Conservation (phyloP, 1,140 invertebrate species). For the Carposina sasakii region DNA sequence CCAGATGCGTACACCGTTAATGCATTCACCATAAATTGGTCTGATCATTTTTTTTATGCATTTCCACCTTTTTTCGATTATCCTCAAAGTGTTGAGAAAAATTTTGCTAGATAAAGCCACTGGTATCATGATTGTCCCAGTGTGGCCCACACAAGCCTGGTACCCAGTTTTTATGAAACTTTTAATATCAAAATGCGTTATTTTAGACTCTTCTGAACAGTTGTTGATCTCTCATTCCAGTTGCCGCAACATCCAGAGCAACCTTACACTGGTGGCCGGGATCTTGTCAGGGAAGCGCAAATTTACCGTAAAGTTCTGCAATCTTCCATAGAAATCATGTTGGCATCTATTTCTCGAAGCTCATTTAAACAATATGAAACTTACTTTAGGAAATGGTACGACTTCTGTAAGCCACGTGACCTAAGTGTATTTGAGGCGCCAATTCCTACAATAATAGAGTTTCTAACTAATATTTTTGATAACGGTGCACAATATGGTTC, state of each 20-base stretch:
- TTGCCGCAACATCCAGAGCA: constrained; percentile 5
- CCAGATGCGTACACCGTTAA: constrained; percentile 14
- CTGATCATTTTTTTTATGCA: background rate
- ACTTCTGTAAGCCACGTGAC: constrained; percentile 2
- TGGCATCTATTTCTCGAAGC: background rate
- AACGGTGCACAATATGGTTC: constrained; percentile 19
- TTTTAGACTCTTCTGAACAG: background rate
- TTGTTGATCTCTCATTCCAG: constrained; percentile 13
- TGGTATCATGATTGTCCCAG: constrained; percentile 21
- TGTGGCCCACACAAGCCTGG: constrained; percentile 9
- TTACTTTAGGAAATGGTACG: constrained; percentile 4
- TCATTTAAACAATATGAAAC: constrained; percentile 5
- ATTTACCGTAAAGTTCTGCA: background rate
- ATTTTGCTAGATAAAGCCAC: constrained; percentile 14
- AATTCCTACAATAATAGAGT: background rate
- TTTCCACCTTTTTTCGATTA: constrained; percentile 14
- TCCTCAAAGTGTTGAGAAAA: constrained; percentile 2
- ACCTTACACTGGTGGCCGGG: constrained; percentile 21
- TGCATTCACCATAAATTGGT: constrained; percentile 6
- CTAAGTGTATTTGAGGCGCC: background rate
- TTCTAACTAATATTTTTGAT: constrained; percentile 1
- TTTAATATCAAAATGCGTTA: background rate
- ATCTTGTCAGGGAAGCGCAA: constrained; percentile 12
- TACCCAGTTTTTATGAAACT: constrained; percentile 6
- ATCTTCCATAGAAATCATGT: background rate